A percentile compares a stretch with the other conserved stretches of the same genome.
These are phyloP conservation scores for Gymnodraco acuticeps DNA, from an alignment of 2,797 vertebrate genomes.

Conservation along the genomic window DNA sequence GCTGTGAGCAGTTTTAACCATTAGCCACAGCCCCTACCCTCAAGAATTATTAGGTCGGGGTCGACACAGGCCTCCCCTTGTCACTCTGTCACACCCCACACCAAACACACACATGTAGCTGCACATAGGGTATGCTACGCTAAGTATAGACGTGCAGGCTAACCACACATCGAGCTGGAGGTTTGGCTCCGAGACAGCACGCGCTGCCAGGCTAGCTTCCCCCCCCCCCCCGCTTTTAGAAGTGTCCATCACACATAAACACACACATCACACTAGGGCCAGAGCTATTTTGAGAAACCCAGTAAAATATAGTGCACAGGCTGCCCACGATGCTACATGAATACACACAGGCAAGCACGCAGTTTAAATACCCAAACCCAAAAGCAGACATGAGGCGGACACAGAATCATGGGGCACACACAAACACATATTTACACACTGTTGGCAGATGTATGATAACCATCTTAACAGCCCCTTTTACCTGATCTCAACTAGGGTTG, in stretches of 20 bases:
- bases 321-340: conserved; percentile 42
- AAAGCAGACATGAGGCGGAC: conserved; percentile 39
- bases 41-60: conserved; percentile 66
- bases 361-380: conserved; percentile 57
- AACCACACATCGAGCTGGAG: conserved; percentile 74
- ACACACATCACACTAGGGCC: conserved; percentile 66
- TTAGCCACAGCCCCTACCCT: conserved; percentile 69
- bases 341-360: conserved; percentile 48
- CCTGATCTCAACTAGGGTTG: conserved; percentile 60
- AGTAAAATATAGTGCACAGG: conserved; percentile 53
- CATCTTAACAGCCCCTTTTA: conserved; percentile 59
- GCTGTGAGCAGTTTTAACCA: conserved; percentile 67
- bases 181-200: conserved; percentile 61
- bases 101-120: conserved; percentile 28
- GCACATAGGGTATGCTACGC: conserved; percentile 46
- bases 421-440: conserved; percentile 68
- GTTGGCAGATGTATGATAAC: conserved; percentile 61
- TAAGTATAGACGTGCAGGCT: conserved; percentile 74
- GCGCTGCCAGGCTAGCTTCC: conserved; percentile 56
- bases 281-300: conserved; percentile 71
- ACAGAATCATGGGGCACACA: conserved; percentile 40
- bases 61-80: conserved; percentile 76
- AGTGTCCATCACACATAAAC: conserved; percentile 75
- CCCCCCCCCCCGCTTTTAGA: conserved; percentile 49
- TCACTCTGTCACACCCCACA: conserved; percentile 66